A percentile compares a stretch with the other conserved stretches of the same genome.
phyloP scores from a whole-genome alignment of 2,113 vertebrate species.

The Chloroceryle aenea region DNA sequence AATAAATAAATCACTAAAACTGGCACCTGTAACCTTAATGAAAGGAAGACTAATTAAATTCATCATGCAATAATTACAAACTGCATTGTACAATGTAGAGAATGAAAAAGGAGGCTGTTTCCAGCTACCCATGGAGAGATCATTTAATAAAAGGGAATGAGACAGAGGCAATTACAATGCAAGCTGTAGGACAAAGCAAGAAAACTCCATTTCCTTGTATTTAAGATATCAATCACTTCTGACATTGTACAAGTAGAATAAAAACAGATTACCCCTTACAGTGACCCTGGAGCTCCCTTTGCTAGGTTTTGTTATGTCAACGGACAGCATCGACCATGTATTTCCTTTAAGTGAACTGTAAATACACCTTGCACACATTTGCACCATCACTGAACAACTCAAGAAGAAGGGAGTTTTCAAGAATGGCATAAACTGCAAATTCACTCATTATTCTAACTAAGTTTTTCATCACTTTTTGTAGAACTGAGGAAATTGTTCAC shows the following conservation, averaged over 20 bases:
- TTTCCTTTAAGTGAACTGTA: neutral
- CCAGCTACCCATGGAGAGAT: neutral
- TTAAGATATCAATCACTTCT: conserved; percentile 17
- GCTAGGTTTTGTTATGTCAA: neutral
- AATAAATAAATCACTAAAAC: neutral
- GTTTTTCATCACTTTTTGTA: neutral
- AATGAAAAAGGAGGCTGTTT: neutral
- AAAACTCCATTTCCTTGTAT: conserved; percentile 25
- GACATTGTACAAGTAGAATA: neutral
- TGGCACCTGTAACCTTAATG: neutral
- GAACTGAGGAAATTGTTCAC: neutral
- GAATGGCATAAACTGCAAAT: neutral
- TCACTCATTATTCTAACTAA: neutral
- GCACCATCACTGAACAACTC: neutral
- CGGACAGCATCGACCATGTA: neutral
- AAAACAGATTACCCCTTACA: conserved; percentile 27
- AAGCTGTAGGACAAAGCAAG: conserved; percentile 1
- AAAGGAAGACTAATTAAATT: conserved; percentile 16
- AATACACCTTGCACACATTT: neutral
- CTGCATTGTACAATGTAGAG: neutral
- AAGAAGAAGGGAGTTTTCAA: neutral
- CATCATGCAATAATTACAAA: neutral
- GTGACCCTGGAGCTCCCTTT: neutral
- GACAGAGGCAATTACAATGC: neutral
- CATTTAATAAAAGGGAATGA: neutral